Percentiles rank a stretch among this genome's conserved stretches.
Conservation (phyloP, 2,797 vertebrate genomes). For the Pyrocephalus nanus region DNA sequence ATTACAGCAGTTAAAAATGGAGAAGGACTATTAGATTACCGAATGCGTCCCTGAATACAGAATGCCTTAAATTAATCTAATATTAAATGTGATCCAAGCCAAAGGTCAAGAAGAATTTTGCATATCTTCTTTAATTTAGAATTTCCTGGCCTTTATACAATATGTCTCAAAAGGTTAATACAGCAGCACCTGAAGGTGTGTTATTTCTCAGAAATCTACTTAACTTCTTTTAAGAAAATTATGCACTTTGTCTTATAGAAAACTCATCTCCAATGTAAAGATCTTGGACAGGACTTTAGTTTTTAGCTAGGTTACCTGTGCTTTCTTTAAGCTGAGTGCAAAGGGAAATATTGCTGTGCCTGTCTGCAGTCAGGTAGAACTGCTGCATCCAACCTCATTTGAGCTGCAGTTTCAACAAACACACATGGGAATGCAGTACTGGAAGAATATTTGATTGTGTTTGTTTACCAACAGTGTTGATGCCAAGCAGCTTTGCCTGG, state of each 20-base stretch:
- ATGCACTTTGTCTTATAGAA: background rate
- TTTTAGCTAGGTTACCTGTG: background rate
- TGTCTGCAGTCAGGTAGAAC: constrained; percentile 14
- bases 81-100: constrained; percentile 8
- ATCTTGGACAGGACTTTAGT: background rate
- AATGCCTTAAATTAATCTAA: constrained; percentile 9
- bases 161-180: background rate
- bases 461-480: constrained; percentile 48
- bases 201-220: background rate
- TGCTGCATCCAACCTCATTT: background rate
- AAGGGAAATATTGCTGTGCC: background rate
- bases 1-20: constrained; percentile 39
- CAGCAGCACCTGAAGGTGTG: background rate
- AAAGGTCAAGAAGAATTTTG: constrained; percentile 22
- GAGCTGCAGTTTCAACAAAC: constrained; percentile 35
- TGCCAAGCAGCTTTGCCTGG: constrained; percentile 33
- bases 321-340: background rate
- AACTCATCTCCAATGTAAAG: background rate
- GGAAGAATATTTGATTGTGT: constrained; percentile 47
- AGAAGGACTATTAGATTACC: constrained; percentile 23
- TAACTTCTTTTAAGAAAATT: background rate
- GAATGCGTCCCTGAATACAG: background rate
- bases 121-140: background rate
- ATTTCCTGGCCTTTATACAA: background rate
- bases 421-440: constrained; percentile 32